Base-by-base conservation (phyloP, 2,797 vertebrate genomes). In the Typhlichthys eigenmanni region DNA sequence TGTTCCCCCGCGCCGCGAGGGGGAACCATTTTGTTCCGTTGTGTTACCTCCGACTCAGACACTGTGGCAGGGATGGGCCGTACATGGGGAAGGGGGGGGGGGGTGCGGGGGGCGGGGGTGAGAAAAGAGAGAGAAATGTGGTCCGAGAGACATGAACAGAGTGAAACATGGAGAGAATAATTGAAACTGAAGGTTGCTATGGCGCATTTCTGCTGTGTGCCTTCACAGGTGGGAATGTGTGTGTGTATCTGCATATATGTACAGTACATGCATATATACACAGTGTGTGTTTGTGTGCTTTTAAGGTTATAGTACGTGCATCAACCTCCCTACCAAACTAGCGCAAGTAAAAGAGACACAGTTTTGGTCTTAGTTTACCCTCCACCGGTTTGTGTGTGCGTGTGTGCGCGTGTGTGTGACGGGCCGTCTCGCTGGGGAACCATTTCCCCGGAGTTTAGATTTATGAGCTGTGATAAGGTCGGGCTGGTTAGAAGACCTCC, bases 221-320 rank as follows among this genome's bases (percentile, higher is more conserved):
- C 16, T 51, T 45, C 34, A 19, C 48, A 16, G 11, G 43, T 2
- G 11, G 17, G 48, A 10, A 46, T 56, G 46, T 14, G 50, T 47
- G 13, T 55, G 24, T 47, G 47, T 52, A 47, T 58, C 54, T 34
- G 12, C 52, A 17, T 38, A 13, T 68, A 53, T 12, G 32, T 68
- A 52, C 16, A 60, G 29, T 24, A 24, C 24, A 24, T 24, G 24
- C 24, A 24, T 24, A 24, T 24, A 3, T 24, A 24, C 24, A 24
- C 24, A 24, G 17, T 7, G 32, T 62, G 58, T 67, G 68, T 65
- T 63, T 69, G 79, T 79, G 55, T 78, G 75, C 75, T 65, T 68
- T 73, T 82, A 69, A 12, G 70, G 72, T 87, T 83, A 88, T 86
- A 81, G 84, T 69, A 74, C 72, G 85, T 70, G 74, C 69, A 60